These are phyloP conservation scores for Diorhabda sublineata DNA, from an alignment of 1,140 invertebrate species.

Conservation along the genomic window DNA sequence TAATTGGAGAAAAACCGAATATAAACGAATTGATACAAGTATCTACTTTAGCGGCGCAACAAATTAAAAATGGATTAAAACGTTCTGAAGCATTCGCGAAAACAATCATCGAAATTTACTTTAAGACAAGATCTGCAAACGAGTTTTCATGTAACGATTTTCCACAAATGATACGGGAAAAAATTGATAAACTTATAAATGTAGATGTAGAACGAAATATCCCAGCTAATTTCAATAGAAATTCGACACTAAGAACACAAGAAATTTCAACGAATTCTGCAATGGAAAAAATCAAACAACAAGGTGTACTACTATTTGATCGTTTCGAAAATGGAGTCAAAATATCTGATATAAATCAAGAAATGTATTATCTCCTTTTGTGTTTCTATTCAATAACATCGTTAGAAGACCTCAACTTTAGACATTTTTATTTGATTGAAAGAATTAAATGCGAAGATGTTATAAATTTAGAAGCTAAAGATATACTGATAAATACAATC, in stretches of 20 bases:
- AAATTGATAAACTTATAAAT: slow-evolving; percentile 28
- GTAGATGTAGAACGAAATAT: neutral
- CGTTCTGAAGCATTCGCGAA: slow-evolving; percentile 52
- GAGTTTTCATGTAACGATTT: slow-evolving; percentile 50
- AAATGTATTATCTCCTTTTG: slow-evolving; percentile 32
- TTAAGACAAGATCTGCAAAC: slow-evolving; percentile 54
- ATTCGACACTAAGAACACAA: slow-evolving; percentile 34
- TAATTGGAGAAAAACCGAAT: slow-evolving; percentile 52
- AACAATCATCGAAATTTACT: slow-evolving; percentile 65
- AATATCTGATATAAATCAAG: neutral
- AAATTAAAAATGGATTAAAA: slow-evolving; percentile 57
- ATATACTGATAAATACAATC: too few species aligned
- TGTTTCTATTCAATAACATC: slow-evolving; percentile 40
- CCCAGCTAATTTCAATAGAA: slow-evolving; percentile 16
- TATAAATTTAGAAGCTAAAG: too few species aligned
- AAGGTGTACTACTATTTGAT: slow-evolving; percentile 32
- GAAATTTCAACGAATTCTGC: slow-evolving; percentile 37
- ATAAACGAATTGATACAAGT: slow-evolving; percentile 61
- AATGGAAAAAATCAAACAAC: slow-evolving; percentile 43
- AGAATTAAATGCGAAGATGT: neutral
- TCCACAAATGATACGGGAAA: slow-evolving; percentile 27
- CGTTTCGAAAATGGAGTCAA: slow-evolving; percentile 3
- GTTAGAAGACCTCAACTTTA: slow-evolving; percentile 32
- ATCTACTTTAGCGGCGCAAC: slow-evolving; percentile 60
- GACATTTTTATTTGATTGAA: slow-evolving; percentile 20